phyloP scores from a whole-genome alignment of 2,888 invertebrate genomes.

The Ischnus inquisitorius region DNA sequence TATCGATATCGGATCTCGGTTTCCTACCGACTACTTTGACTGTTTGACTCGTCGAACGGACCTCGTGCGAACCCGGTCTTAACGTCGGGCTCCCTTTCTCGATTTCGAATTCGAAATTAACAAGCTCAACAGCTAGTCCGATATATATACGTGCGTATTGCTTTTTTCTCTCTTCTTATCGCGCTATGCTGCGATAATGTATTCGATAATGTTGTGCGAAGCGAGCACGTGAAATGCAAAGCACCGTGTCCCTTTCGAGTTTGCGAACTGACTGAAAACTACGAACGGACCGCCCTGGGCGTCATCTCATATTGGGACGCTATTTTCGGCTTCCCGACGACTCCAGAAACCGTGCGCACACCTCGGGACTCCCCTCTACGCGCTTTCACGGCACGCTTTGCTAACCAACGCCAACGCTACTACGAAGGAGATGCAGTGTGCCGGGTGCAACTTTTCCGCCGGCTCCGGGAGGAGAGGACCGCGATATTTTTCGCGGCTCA shows the following conservation, averaged over 20 bases:
- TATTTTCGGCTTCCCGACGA: conserved; percentile 85
- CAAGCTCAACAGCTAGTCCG: not conserved
- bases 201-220: conserved; percentile 84
- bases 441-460: conserved; percentile 84
- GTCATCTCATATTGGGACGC: conserved; percentile 85
- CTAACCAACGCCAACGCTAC: conserved; percentile 47
- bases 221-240: conserved; percentile 53
- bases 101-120: not conserved
- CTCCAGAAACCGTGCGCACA: conserved; percentile 82
- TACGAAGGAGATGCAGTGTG: conserved; percentile 80
- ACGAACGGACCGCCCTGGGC: conserved; percentile 84
- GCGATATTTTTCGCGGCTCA: conserved; percentile 65
- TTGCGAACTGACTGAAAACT: conserved; percentile 86
- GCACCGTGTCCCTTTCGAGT: conserved; percentile 82
- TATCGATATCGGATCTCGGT: conserved; percentile 63
- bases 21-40: conserved; percentile 49
- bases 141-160: not conserved
- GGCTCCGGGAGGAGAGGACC: conserved; percentile 31
- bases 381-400: conserved; percentile 53
- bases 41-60: conserved; percentile 39
- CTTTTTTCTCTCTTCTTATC: not conserved
- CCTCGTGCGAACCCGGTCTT: conserved; percentile 20
- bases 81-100: conserved; percentile 19
- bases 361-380: conserved; percentile 58
- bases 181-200: conserved; percentile 13